phyloP scores from a whole-genome alignment of 2,797 vertebrate species.

The Periophthalmus magnuspinnatus region DNA sequence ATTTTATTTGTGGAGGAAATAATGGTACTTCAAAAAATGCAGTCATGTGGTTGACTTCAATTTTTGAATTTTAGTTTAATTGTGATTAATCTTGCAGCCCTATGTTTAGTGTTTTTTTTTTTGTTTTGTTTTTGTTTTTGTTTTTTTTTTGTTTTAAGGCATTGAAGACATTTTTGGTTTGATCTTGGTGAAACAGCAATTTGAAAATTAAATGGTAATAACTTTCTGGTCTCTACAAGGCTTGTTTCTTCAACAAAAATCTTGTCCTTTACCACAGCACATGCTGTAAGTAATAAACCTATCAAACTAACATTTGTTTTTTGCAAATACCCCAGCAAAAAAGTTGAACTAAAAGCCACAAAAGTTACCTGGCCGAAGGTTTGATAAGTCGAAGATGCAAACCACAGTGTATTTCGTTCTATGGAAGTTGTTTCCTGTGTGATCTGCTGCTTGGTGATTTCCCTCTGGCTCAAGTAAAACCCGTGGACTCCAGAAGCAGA shows the following conservation, averaged over 20 bases:
- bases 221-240: not conserved
- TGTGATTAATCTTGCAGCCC: no score
- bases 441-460: slow-evolving; percentile 11
- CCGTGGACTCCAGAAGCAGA: slow-evolving; percentile 38
- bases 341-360: not conserved
- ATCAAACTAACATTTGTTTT: not conserved
- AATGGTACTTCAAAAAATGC: no score
- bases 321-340: not conserved
- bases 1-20: no score
- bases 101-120: no score
- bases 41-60: no score
- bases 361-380: not conserved
- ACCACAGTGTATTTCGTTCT: slow-evolving; percentile 39
- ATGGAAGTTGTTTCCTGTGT: slow-evolving; percentile 29
- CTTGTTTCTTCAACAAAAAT: not conserved
- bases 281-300: not conserved
- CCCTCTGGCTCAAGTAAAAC: slow-evolving; percentile 52
- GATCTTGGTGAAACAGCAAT: no score
- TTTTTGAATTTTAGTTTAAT: no score
- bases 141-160: no score
- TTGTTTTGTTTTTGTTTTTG: no score
- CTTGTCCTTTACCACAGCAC: no score
- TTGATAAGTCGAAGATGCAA: slow-evolving; percentile 18
- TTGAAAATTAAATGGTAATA: no score
- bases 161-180: no score